phyloP scores from a whole-genome alignment of 2,797 vertebrate genomes.

The Meda fulgida region DNA sequence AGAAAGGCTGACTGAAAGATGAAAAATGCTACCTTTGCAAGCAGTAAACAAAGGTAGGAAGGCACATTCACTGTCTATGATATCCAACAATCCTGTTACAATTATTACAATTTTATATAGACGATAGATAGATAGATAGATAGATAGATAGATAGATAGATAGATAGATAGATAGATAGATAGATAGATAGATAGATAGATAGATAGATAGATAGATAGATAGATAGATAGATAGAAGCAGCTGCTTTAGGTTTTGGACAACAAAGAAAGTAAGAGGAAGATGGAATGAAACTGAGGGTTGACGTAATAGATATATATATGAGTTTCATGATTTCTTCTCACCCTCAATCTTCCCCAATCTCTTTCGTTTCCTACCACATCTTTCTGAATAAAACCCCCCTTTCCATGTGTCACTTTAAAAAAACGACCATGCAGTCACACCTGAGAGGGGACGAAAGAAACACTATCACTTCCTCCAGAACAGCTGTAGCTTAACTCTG shows the following conservation, averaged over 20 bases:
- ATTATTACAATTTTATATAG: not conserved
- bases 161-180: not conserved
- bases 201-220: not conserved
- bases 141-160: not conserved
- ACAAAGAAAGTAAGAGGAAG: constrained; percentile 45
- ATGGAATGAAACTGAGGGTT: constrained; percentile 38
- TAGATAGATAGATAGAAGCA: not conserved
- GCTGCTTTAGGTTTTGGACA: not conserved
- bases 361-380: constrained; percentile 52
- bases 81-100: not conserved
- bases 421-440: constrained; percentile 53
- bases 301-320: constrained; percentile 8
- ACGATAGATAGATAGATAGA: not conserved
- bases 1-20: not conserved
- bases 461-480: constrained; percentile 55
- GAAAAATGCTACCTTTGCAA: not conserved
- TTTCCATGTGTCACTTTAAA: constrained; percentile 24
- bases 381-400: constrained; percentile 48
- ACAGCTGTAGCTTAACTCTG: constrained; percentile 56
- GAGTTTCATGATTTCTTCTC: constrained; percentile 50
- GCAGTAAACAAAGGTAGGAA: not conserved
- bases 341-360: constrained; percentile 2
- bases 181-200: not conserved
- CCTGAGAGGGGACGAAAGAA: constrained; percentile 46
- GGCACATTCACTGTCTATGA: not conserved